Evolutionary conservation across 2,797 vertebrate genomes (phyloP), one percentile per base, ranked within the genome.

Genomic region (Esox masquinongy): DNA sequence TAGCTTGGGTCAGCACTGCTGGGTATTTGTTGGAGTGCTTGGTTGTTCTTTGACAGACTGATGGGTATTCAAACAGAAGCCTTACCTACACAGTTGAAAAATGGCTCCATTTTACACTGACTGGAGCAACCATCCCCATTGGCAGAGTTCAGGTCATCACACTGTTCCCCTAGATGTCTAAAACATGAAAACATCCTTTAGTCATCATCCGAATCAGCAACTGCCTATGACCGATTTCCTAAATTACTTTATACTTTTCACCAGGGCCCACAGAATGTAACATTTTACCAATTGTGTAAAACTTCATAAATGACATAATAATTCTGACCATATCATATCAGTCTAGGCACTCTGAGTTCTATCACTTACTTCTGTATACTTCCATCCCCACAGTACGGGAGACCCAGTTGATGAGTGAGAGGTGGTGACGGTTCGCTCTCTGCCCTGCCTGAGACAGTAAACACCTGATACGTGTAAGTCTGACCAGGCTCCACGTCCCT

Each of bases 41-140:
- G 2, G 43, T 43, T 43, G 43, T 43, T 43, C 43, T 43, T 43
- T 43, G 43, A 43, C 43, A 43, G 7, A 43, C 43, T 43, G 43
- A 43, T 5, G 2, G 43, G 43, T 43, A 4, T 5, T 43, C 43
- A 43, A 43, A 43, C 8, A 9, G 43, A 53, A n/a, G 43, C 94
- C 97, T 95, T 88, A 99, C 98, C 98, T 0, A 98, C 67, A 73
- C 98, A 99, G 87, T 98, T 97, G 91, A 99, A 99, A 89, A 96
- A 97, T 0, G 94, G 29, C 80, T 99, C 98, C 88, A 96, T 96
- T 83, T 86, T 94, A 90, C 98, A 99, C 84, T 96, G 97, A 49
- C 96, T 95, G 64, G 97, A 98, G 84, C 98, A 99, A 76, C 98
- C 98, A 3, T 99, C 98, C 0, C 96, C 97, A 39, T 96, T 99